Conservation (phyloP, 92 coral and sea anemone genomes). For the Meandrina meandrites region DNA sequence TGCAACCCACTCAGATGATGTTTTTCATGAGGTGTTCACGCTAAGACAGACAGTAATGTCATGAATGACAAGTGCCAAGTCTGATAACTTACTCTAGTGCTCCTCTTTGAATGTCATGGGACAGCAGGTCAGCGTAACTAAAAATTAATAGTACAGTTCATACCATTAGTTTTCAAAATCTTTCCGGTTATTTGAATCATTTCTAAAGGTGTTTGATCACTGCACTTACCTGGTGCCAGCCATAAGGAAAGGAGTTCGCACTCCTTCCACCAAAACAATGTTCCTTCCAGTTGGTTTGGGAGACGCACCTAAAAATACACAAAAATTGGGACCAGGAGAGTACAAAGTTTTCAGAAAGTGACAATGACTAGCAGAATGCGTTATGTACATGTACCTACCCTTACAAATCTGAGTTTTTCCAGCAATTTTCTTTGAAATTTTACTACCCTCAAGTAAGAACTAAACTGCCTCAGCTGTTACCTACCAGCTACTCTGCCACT, state of each 20-base stretch:
- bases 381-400: neutral
- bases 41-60: too few relatives aligned
- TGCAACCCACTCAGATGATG: too few relatives aligned
- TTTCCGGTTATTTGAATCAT: neutral
- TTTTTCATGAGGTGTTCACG: too few relatives aligned
- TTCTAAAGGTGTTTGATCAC: neutral
- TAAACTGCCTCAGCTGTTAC: neutral
- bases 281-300: slow-evolving; percentile 70
- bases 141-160: neutral
- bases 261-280: slow-evolving; percentile 94
- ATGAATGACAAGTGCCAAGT: neutral
- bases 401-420: neutral
- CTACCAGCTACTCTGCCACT: neutral
- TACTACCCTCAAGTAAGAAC: neutral
- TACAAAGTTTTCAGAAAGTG: neutral
- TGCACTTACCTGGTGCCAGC: slow-evolving; percentile 82
- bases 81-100: slow-evolving; percentile 93
- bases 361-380: neutral
- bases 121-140: slow-evolving; percentile 84
- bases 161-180: neutral
- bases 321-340: neutral
- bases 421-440: neutral
- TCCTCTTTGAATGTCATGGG: slow-evolving; percentile 95
- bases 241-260: slow-evolving; percentile 91
- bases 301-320: slow-evolving; percentile 23